phyloP scores from a whole-genome alignment of 2,113 vertebrate species.

The Periophthalmus modestus region DNA sequence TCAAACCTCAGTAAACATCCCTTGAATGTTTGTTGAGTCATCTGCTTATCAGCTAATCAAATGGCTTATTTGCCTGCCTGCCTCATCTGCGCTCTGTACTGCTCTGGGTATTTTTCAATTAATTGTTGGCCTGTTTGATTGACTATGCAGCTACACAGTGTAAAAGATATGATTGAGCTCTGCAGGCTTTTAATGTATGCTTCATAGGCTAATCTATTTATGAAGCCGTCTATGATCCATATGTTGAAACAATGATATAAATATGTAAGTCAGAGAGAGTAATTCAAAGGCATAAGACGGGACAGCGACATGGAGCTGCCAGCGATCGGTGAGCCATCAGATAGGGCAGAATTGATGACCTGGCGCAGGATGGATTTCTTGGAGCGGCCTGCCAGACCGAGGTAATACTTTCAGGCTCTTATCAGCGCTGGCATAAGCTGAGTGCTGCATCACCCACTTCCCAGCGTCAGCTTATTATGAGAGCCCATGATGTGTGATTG shows the following conservation, averaged over 20 bases:
- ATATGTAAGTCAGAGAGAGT: constrained; percentile 76
- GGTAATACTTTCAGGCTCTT: constrained; percentile 80
- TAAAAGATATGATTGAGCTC: constrained; percentile 55
- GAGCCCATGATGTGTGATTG: constrained; percentile 77
- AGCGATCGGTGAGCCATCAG: constrained; percentile 78
- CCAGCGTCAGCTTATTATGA: constrained; percentile 79
- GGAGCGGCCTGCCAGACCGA: constrained; percentile 74
- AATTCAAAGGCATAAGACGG: constrained; percentile 71
- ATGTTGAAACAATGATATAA: constrained; percentile 48
- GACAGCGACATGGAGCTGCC: constrained; percentile 72
- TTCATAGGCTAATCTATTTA: constrained; percentile 45
- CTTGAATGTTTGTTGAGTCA: constrained; percentile 78
- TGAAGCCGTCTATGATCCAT: constrained; percentile 10
- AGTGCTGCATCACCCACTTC: constrained; percentile 80
- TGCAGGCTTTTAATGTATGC: constrained; percentile 42
- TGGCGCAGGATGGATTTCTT: constrained; percentile 79
- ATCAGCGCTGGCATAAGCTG: constrained; percentile 79
- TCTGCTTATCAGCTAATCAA: constrained; percentile 78
- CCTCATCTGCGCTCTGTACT: constrained; percentile 56
- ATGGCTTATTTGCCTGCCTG: constrained; percentile 67
- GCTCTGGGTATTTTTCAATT: constrained; percentile 66
- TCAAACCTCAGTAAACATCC: constrained; percentile 77
- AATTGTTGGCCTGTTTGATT: constrained; percentile 68
- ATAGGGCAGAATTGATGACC: constrained; percentile 81
- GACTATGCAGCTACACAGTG: constrained; percentile 39